Percentiles rank a stretch among this genome's conserved stretches.
Conservation (phyloP, 2,888 invertebrate genomes). For the Ellobium chinense region DNA sequence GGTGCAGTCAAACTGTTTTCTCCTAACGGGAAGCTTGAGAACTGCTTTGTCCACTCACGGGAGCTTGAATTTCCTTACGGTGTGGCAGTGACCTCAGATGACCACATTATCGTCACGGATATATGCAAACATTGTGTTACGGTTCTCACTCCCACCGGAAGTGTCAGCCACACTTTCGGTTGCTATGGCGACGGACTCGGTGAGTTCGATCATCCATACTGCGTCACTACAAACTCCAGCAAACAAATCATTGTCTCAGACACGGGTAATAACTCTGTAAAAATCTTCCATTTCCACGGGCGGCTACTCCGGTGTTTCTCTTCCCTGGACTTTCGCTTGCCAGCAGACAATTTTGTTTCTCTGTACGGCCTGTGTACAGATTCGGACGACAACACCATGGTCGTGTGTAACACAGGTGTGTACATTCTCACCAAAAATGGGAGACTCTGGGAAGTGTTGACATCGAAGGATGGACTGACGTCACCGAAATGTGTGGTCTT, state of each 20-base stretch:
- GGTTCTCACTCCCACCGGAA: conserved; percentile 68
- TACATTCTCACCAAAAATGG: conserved; percentile 74
- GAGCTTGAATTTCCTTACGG: conserved; percentile 73
- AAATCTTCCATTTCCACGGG: conserved; percentile 74
- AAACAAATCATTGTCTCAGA: conserved; percentile 75
- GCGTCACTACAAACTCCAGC: conserved; percentile 68
- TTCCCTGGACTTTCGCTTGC: conserved; percentile 67
- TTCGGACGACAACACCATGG: conserved; percentile 70
- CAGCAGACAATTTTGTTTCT: conserved; percentile 65
- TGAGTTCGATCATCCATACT: conserved; percentile 75
- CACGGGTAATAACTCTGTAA: conserved; percentile 74
- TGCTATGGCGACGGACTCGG: conserved; percentile 67
- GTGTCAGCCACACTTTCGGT: conserved; percentile 68
- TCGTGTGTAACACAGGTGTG: conserved; percentile 72
- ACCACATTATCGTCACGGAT: conserved; percentile 69
- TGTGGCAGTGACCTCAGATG: conserved; percentile 66
- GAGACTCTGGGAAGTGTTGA: conserved; percentile 74
- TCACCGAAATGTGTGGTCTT: conserved; percentile 72
- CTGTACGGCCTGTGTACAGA: conserved; percentile 72
- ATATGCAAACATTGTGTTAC: conserved; percentile 72
- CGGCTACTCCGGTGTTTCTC: conserved; percentile 66
- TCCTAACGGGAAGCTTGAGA: conserved; percentile 63
- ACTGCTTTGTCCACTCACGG: conserved; percentile 59
- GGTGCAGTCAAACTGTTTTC: conserved; percentile 72
- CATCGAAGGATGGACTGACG: conserved; percentile 69